These are phyloP conservation scores for Tachyglossus aculeatus DNA, from an alignment of 2,797 vertebrate genomes.

Conservation along the genomic window DNA sequence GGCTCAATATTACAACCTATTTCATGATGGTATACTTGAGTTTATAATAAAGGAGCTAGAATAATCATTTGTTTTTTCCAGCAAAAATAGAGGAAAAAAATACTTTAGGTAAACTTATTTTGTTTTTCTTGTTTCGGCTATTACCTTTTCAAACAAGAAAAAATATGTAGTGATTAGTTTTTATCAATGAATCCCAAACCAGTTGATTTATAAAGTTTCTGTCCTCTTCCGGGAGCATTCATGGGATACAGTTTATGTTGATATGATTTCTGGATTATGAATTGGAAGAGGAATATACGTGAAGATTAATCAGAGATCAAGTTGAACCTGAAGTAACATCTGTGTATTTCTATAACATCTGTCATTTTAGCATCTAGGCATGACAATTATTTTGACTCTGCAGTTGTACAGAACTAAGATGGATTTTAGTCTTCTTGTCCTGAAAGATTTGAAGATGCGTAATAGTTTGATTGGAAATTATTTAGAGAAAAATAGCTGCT, in stretches of 20 bases:
- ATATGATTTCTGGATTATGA: slow-evolving; percentile 1
- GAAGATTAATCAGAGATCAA: slow-evolving; percentile 7
- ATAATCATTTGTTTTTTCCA: too few relatives aligned
- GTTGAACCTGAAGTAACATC: slow-evolving; percentile 12
- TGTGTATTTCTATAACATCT: slow-evolving; percentile 1
- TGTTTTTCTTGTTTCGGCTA: too few relatives aligned
- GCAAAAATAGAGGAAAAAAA: too few relatives aligned
- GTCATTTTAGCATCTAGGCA: not conserved
- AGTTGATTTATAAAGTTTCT: not conserved
- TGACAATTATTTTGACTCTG: slow-evolving; percentile 1
- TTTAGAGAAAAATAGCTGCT: too few relatives aligned
- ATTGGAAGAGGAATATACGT: slow-evolving; percentile 8
- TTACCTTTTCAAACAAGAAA: not conserved
- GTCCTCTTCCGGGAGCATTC: not conserved
- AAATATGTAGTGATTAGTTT: slow-evolving; percentile 14
- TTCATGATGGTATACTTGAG: too few relatives aligned
- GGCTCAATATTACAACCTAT: too few relatives aligned
- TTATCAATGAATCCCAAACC: not conserved
- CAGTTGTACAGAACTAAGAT: not conserved
- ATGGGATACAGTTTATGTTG: not conserved
- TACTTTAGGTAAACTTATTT: too few relatives aligned
- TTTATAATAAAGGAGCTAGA: too few relatives aligned
- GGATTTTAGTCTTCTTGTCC: slow-evolving; percentile 11
- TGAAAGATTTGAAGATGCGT: not conserved
- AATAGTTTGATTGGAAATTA: slow-evolving; percentile 16